These are phyloP conservation scores for Benthosema pterotum DNA, from an alignment of 2,797 vertebrate genomes.

Conservation along the genomic window DNA sequence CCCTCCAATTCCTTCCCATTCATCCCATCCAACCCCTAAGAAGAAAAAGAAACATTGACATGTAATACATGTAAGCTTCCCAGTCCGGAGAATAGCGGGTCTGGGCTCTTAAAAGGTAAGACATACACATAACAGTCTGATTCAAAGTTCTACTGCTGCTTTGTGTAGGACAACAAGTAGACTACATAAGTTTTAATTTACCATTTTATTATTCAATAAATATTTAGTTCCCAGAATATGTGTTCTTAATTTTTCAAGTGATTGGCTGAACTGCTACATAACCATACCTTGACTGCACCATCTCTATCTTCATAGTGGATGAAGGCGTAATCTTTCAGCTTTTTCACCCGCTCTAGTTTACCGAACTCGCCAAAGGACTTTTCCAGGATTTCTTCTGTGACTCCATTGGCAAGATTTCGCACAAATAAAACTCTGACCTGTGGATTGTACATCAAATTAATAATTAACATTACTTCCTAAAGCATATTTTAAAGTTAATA, in stretches of 20 bases:
- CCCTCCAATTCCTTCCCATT: conserved; percentile 96
- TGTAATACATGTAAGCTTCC: background rate
- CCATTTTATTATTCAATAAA: no score
- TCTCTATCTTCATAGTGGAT: conserved; percentile 96
- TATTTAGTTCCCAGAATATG: no score
- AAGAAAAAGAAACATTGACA: conserved; percentile 38
- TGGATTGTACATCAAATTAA: conserved; percentile 7
- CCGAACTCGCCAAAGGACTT: conserved; percentile 92
- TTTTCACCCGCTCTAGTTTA: conserved; percentile 95
- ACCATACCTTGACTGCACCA: conserved; percentile 91
- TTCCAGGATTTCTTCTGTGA: conserved; percentile 95
- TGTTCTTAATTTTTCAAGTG: no score
- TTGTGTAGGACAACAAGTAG: no score
- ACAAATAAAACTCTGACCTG: conserved; percentile 97
- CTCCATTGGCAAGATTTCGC: conserved; percentile 92
- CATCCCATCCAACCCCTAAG: conserved; percentile 94
- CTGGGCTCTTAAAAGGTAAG: no score
- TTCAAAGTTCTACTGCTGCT: no score
- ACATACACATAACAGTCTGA: no score
- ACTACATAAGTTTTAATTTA: no score
- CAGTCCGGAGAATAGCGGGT: no score
- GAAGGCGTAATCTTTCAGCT: conserved; percentile 97
- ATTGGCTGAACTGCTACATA: no score
- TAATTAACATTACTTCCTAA: no score
- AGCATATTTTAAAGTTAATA: background rate